These are phyloP conservation scores for Epinotia brunnichana DNA, from an alignment of 2,888 invertebrate species.

Conservation along the genomic window DNA sequence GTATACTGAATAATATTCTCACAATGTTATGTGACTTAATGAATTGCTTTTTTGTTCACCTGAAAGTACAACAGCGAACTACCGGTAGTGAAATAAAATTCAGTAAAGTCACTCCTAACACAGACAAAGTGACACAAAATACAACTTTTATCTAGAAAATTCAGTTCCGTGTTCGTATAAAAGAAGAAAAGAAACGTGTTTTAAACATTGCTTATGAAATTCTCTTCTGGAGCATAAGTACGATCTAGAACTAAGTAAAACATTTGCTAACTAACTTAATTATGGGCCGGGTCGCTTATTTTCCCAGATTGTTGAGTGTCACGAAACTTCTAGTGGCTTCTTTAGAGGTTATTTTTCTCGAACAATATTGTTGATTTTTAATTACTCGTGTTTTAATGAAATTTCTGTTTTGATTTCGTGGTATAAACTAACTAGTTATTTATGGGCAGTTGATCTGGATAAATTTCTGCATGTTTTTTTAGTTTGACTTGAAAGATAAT, in stretches of 20 bases:
- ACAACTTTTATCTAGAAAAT: neutral
- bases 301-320: constrained; percentile 49
- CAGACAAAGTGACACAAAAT: constrained; percentile 1
- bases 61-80: neutral
- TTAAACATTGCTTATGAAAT: neutral
- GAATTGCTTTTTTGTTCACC: too few species aligned
- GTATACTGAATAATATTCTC: too few species aligned
- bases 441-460: neutral
- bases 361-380: constrained; percentile 39
- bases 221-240: constrained; percentile 39
- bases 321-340: constrained; percentile 35
- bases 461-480: too few species aligned
- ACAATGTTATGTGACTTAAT: too few species aligned
- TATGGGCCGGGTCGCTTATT: constrained; percentile 54
- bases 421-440: constrained; percentile 9
- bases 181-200: neutral
- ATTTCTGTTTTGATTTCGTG: constrained; percentile 14
- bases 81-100: neutral
- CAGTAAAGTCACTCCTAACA: neutral
- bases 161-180: neutral
- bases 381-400: constrained; percentile 34
- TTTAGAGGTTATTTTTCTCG: constrained; percentile 27
- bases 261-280: constrained; percentile 60
- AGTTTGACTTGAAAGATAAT: too few species aligned
- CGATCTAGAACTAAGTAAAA: constrained; percentile 54